Evolutionary conservation across 2,888 invertebrate genomes (phyloP).

Genomic region (Thyatira batis): DNA sequence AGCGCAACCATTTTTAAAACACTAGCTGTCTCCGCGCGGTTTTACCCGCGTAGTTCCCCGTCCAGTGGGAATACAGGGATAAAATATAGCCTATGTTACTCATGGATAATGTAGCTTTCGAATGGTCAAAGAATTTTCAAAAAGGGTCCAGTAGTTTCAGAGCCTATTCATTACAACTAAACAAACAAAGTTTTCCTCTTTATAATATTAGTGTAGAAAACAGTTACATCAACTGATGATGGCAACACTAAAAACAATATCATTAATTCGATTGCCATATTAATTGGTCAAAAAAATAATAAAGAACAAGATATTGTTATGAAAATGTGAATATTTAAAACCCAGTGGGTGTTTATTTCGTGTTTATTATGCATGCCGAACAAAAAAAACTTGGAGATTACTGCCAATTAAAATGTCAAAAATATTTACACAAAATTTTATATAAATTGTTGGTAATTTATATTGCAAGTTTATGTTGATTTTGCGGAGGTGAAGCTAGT

Average conservation of each 20-base stretch:
- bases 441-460: neutral
- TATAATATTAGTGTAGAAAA: no score
- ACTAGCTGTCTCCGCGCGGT: no score
- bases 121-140: no score
- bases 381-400: neutral
- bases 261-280: neutral
- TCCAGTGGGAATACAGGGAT: no score
- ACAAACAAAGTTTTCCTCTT: no score
- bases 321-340: constrained; percentile 1
- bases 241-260: neutral
- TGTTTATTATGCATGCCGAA: neutral
- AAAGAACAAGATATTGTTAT: neutral
- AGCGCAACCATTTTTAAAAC: constrained; percentile 1
- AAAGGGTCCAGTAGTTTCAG: no score
- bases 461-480: constrained; percentile 1
- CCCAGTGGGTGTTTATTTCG: neutral
- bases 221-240: neutral
- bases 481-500: neutral
- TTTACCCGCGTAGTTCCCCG: no score
- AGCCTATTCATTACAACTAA: no score
- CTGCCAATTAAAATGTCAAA: constrained; percentile 1
- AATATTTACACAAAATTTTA: constrained; percentile 1
- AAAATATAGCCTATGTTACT: no score
- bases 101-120: no score
- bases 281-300: constrained; percentile 1